phyloP scores from a whole-genome alignment of 1,140 invertebrate species.

The Ceratitis capitata region DNA sequence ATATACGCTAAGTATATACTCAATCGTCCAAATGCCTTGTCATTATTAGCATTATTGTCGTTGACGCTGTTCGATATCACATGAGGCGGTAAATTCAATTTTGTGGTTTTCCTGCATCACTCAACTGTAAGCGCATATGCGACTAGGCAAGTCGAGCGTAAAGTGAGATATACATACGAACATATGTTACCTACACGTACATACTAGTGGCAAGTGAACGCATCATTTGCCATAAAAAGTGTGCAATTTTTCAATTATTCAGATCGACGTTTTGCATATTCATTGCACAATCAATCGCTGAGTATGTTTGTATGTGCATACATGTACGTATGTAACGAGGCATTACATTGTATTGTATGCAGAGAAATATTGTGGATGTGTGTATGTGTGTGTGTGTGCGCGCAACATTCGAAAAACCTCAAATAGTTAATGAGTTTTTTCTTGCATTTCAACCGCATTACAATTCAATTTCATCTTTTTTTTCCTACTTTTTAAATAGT shows the following conservation, averaged over 20 bases:
- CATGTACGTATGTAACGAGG: not conserved
- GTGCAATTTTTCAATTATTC: constrained; percentile 36
- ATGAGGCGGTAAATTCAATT: constrained; percentile 66
- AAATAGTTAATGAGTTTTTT: constrained; percentile 37
- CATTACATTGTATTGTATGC: not conserved
- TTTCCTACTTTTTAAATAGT: not conserved
- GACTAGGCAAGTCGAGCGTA: constrained; percentile 60
- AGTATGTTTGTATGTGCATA: not conserved
- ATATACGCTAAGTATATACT: no score
- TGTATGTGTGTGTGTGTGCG: not conserved
- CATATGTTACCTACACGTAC: not conserved
- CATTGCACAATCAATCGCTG: not conserved
- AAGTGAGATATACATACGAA: not conserved
- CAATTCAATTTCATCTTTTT: not conserved
- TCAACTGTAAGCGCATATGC: constrained; percentile 61
- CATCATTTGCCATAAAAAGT: constrained; percentile 38
- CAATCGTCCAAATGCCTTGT: not conserved
- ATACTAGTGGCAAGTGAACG: not conserved
- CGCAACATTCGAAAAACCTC: constrained; percentile 16
- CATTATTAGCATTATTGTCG: constrained; percentile 32
- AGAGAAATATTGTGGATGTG: not conserved
- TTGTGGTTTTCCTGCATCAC: constrained; percentile 63
- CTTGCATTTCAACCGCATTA: constrained; percentile 30
- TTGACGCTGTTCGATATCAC: constrained; percentile 49
- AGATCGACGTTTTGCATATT: not conserved